Base-by-base conservation (phyloP, 2,888 invertebrate species). In the Aphodius sticticus region DNA sequence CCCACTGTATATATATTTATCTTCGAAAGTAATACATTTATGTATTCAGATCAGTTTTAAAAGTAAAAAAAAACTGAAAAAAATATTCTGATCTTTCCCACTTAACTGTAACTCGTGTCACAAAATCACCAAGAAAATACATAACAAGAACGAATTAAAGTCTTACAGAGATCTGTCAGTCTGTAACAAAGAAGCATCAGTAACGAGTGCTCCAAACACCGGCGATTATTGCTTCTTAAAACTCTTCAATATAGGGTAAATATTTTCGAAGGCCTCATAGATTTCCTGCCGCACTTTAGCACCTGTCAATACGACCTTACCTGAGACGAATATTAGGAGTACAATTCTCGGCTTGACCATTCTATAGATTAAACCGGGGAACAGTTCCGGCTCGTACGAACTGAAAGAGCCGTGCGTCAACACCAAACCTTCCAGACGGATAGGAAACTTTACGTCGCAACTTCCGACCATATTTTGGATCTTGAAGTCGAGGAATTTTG, bases 261-360 rank as follows among this genome's bases (percentile, higher is more conserved):
- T 99, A 86, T 96, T 96, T 84, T 96, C 96, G 84, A 99, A 92
- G 15, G 99, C 97, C 87, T 98, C 98, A 88, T 95, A 95, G 71
- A 99, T 96, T 87, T 99, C 98, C 86, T 93, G 93, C 84, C 98
- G 92, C 75, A 95, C 94, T 91, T 99, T 96, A 74, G 95, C 95
- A 78, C 95, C 95, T 84, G 96, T 96, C 77, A 96, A 90, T 5
- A 96, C 96, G 80, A 96, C 93, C 91, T 96, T 96, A 81, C 96
- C 96, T 83, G 95, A 95, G 1, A 96, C 96, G 89, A 96, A 96
- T 86, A 96, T 95, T 35, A 96, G 90, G 79, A 96, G 90, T 2
- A 96, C 96, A 83, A 96, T 95, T 83, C 95, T 92, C 2, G 96
- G 96, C 87, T 94, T 93, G 76, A 96, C 94, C 95, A 96, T 94